Base-by-base conservation (phyloP, 2,113 vertebrate species). In the Myotis lucifugus region DNA sequence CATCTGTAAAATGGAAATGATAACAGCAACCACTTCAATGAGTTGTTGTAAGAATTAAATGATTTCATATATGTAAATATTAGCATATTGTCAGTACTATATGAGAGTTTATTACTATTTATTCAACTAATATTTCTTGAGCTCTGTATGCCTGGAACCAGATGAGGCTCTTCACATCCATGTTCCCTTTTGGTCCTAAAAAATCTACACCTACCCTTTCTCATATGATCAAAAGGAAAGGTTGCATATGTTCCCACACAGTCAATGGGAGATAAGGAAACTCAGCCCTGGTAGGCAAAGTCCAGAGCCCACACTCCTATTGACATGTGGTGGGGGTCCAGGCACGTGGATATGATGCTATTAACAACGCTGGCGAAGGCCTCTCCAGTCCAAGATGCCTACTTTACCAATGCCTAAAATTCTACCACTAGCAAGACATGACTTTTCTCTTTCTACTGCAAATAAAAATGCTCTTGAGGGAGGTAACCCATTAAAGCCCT, bases 381-480 rank as follows among this genome's bases (percentile, higher is more conserved):
- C 25, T 5, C n/a, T 77, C 25, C 27, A 67, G 54, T 5, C 19
- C 66, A 92, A 66, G 42, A 72, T 32, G 4, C 17, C 64, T 69
- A 12, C 34, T 56, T 93, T 13, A 40, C 29, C 1, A 12, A 46
- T 52, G 66, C 21, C 59, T 92, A 46, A 88, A 93, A 72, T 88
- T 46, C 54, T 74, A n/a, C 72, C 50, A 73, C 32, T 91, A 85
- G 19, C 19, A 78, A 93, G 18, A 82, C 25, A 66, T 87, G 48
- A 81, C 50, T 89, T 86, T 64, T 73, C 69, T 83, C 23, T 91
- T 77, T 56, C 54, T 90, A 61, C 37, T 85, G 25, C 83, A 87
- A 85, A 97, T 7, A 66, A 91, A 81, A 92, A 46, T 48, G 8
- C 21, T 85, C 32, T 37, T 85, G 11, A 14, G 42, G 87, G 32